These are phyloP conservation scores for Caenorhabditis doughertyi DNA, from an alignment of 2,888 invertebrate species.

Conservation along the genomic window DNA sequence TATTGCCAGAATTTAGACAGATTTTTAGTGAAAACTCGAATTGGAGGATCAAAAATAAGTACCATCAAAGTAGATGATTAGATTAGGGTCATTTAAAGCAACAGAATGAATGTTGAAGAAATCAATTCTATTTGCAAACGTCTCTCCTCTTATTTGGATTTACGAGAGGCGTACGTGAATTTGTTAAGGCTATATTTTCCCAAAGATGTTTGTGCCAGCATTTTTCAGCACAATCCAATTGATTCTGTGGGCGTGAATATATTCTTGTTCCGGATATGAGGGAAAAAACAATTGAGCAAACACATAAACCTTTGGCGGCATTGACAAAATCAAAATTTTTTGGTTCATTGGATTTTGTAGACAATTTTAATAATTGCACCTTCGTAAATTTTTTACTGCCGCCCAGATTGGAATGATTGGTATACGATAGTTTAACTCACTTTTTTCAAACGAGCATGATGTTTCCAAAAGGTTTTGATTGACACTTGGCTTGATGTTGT, in stretches of 20 bases:
- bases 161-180: conserved; percentile 31
- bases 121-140: conserved; percentile 29
- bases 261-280: background rate
- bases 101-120: background rate
- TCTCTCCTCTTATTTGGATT: conserved; percentile 12
- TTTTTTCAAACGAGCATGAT: conserved; percentile 70
- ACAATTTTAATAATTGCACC: no score
- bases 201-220: conserved; percentile 10
- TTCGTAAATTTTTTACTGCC: no score
- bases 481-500: conserved; percentile 66
- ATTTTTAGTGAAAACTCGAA: background rate
- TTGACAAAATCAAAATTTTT: no score
- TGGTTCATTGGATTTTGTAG: no score
- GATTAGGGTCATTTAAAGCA: conserved; percentile 1
- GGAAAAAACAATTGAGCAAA: background rate
- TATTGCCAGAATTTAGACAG: conserved; percentile 8
- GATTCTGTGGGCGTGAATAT: conserved; percentile 21
- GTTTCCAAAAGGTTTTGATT: conserved; percentile 72
- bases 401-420: no score
- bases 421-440: conserved; percentile 55
- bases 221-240: conserved; percentile 18
- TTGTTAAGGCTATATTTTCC: conserved; percentile 14
- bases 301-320: no score
- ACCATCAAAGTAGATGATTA: conserved; percentile 22
- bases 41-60: background rate